Evolutionary conservation across 2,888 invertebrate genomes (phyloP).

Genomic region (Hyalella azteca): DNA sequence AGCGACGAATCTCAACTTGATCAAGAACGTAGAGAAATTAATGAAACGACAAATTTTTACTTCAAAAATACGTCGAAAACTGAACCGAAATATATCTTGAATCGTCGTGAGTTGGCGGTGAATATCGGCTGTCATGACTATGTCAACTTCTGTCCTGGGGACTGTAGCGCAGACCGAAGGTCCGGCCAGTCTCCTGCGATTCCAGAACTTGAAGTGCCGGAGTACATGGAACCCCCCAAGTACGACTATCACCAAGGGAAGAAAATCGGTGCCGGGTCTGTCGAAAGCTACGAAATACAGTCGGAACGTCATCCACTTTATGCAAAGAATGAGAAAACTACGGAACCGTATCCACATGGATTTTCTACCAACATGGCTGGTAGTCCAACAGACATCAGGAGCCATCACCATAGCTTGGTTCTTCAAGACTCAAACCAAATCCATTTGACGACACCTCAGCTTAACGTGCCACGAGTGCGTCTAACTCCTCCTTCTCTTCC

Average conservation of each 20-base stretch:
- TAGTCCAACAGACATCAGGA: neutral
- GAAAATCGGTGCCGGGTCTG: neutral
- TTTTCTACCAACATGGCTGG: too few relatives aligned
- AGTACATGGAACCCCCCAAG: neutral
- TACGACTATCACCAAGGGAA: neutral
- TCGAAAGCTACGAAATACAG: too few relatives aligned
- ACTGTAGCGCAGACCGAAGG: neutral
- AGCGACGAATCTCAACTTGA: neutral
- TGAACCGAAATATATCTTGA: too few relatives aligned
- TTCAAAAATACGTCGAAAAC: too few relatives aligned
- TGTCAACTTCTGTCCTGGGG: neutral
- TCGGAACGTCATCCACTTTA: too few relatives aligned
- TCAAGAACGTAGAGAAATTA: too few relatives aligned
- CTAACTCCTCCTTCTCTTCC: neutral
- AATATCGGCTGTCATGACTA: neutral
- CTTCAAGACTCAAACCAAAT: neutral
- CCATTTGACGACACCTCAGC: neutral
- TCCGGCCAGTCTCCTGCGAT: neutral
- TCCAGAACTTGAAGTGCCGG: neutral
- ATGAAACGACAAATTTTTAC: too few relatives aligned
- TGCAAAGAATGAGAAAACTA: too few relatives aligned
- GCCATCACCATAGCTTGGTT: neutral
- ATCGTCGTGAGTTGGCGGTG: too few relatives aligned
- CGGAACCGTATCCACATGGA: too few relatives aligned
- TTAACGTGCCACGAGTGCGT: conserved; percentile 8